Conservation (phyloP, 2,113 vertebrate species). For the Mus spicilegus region DNA sequence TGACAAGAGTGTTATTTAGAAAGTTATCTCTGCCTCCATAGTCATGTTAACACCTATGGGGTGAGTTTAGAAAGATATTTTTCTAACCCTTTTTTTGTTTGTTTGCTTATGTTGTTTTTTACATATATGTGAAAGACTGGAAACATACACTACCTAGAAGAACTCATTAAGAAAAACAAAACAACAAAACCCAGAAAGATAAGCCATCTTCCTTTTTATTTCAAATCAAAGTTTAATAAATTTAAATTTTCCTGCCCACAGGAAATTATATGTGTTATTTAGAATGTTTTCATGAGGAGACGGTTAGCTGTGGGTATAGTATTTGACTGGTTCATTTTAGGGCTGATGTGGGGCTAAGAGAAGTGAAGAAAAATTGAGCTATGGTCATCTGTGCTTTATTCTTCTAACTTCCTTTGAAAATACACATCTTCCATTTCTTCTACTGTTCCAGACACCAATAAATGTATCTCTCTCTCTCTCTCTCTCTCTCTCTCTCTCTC, state of each 20-base stretch:
- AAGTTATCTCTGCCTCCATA: neutral
- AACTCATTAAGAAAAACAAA: neutral
- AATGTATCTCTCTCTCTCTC: neutral
- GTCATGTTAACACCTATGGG: neutral
- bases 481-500: too few relatives aligned
- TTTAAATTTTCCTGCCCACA: neutral
- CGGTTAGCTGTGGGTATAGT: neutral
- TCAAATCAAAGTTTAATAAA: neutral
- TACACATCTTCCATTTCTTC: neutral
- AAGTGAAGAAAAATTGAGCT: neutral
- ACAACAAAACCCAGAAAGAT: neutral
- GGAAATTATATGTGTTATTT: neutral
- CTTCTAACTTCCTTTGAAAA: neutral
- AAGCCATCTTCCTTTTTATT: neutral
- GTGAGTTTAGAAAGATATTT: neutral
- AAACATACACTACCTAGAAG: neutral
- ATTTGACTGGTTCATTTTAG: constrained; percentile 22
- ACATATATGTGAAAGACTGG: neutral
- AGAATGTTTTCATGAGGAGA: neutral
- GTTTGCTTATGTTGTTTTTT: neutral
- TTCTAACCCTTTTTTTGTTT: neutral
- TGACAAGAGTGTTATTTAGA: neutral
- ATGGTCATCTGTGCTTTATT: neutral
- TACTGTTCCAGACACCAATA: neutral
- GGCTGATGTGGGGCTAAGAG: neutral